phyloP scores from a whole-genome alignment of 2,888 invertebrate genomes.

The Craniophora ligustri region DNA sequence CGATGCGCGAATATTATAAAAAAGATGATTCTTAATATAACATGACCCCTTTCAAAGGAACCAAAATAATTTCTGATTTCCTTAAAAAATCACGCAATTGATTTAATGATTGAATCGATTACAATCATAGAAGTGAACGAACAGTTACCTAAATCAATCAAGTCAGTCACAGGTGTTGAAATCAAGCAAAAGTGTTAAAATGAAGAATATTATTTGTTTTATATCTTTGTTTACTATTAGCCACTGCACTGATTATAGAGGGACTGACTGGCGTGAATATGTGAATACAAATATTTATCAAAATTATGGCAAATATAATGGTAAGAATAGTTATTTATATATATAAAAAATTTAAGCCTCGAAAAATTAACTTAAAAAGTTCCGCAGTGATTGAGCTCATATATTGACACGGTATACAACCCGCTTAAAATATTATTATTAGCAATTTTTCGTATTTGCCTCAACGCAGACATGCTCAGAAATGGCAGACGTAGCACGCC shows the following conservation, averaged over 20 bases:
- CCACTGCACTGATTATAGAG: not conserved
- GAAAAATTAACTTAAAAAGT: too few species aligned
- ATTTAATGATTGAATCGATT: not conserved
- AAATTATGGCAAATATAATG: constrained; percentile 3
- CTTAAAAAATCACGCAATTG: constrained; percentile 20
- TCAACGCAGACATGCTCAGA: too few species aligned
- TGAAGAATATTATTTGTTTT: constrained; percentile 15
- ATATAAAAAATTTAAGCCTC: too few species aligned
- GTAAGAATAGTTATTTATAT: constrained; percentile 15
- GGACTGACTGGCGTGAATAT: not conserved
- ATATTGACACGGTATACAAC: too few species aligned
- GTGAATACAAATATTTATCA: not conserved
- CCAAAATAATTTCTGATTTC: constrained; percentile 6
- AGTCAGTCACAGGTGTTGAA: too few species aligned
- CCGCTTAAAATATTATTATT: too few species aligned
- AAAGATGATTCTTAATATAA: too few species aligned
- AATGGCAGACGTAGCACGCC: too few species aligned
- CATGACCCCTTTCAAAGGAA: not conserved
- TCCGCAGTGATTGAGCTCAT: too few species aligned
- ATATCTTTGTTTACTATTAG: constrained; percentile 15
- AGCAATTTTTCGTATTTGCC: too few species aligned
- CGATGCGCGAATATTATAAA: too few species aligned
- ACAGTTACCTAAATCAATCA: not conserved
- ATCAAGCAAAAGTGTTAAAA: too few species aligned
- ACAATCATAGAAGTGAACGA: not conserved